A percentile compares a stretch with the other conserved stretches of the same genome.
These are phyloP conservation scores for Battus philenor DNA, from an alignment of 1,140 invertebrate species.

Conservation along the genomic window DNA sequence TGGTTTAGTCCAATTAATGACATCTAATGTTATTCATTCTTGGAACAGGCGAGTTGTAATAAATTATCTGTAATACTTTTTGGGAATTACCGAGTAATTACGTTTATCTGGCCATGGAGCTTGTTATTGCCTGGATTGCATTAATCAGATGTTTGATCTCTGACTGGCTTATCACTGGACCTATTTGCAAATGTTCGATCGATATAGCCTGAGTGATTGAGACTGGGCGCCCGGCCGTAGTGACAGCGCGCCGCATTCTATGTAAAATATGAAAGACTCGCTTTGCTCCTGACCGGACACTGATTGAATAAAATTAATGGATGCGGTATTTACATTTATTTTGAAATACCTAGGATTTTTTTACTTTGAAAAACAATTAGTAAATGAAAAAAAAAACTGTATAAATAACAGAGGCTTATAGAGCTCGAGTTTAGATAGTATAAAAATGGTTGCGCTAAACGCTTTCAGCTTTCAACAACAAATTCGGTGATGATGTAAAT, in stretches of 20 bases:
- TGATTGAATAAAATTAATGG: slow-evolving; percentile 26
- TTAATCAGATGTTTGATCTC: slow-evolving; percentile 9
- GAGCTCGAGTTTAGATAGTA: too few relatives aligned
- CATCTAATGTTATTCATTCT: slow-evolving; percentile 50
- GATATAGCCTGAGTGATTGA: slow-evolving; percentile 61
- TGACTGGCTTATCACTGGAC: slow-evolving; percentile 15
- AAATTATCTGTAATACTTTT: slow-evolving; percentile 26
- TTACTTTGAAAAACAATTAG: too few relatives aligned
- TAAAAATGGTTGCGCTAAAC: too few relatives aligned
- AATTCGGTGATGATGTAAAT: too few relatives aligned
- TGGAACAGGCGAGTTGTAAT: slow-evolving; percentile 31
- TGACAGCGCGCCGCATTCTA: slow-evolving; percentile 62
- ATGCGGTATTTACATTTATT: slow-evolving; percentile 40
- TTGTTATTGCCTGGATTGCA: slow-evolving; percentile 10
- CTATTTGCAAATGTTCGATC: slow-evolving; percentile 61
- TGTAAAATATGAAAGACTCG: slow-evolving; percentile 70
- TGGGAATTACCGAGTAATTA: not conserved
- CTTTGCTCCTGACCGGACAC: slow-evolving; percentile 30
- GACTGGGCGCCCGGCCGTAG: slow-evolving; percentile 40
- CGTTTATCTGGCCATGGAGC: not conserved
- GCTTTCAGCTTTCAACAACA: too few relatives aligned
- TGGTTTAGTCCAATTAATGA: slow-evolving; percentile 68
- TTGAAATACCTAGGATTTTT: too few relatives aligned
- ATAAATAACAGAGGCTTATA: too few relatives aligned
- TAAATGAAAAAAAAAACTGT: too few relatives aligned